Evolutionary conservation across 2,888 invertebrate genomes (phyloP).

Genomic region (Mythimna lalbum): DNA sequence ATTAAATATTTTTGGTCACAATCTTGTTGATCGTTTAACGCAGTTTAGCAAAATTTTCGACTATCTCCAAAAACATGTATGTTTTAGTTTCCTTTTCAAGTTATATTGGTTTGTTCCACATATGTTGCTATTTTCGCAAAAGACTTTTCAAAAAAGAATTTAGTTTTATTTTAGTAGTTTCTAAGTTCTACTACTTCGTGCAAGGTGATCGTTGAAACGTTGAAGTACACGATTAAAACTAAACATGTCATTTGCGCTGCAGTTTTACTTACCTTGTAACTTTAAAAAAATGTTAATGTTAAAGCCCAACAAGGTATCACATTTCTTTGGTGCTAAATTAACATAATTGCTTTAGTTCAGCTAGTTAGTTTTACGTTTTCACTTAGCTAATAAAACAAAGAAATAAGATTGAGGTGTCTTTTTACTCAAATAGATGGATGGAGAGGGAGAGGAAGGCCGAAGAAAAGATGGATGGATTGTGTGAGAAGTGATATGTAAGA

Average conservation of each 20-base stretch:
- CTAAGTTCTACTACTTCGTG: constrained; percentile 1
- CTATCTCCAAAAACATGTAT: too few species aligned
- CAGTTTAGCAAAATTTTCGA: too few species aligned
- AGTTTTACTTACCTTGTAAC: constrained; percentile 7
- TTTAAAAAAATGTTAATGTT: constrained; percentile 19
- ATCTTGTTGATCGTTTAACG: too few species aligned
- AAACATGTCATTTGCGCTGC: constrained; percentile 8
- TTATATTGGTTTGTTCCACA: not conserved
- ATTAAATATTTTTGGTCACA: too few species aligned
- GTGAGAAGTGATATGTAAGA: too few species aligned
- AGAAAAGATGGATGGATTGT: too few species aligned
- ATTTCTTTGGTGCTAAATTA: constrained; percentile 28
- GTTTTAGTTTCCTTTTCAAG: too few species aligned
- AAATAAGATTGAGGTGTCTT: not conserved
- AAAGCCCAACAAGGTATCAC: constrained; percentile 11
- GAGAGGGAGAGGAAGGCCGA: too few species aligned
- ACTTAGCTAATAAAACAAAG: not conserved
- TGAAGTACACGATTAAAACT: not conserved
- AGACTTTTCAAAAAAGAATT: not conserved
- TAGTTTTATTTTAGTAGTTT: not conserved
- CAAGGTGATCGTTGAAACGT: constrained; percentile 11
- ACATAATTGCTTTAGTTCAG: constrained; percentile 10
- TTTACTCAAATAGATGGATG: too few species aligned
- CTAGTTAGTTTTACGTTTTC: constrained; percentile 10
- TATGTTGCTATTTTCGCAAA: not conserved